Percentiles rank a stretch among this genome's conserved stretches.
Evolutionary conservation across 2,797 vertebrate genomes (phyloP).

Genomic region (Peromyscus attwateri): DNA sequence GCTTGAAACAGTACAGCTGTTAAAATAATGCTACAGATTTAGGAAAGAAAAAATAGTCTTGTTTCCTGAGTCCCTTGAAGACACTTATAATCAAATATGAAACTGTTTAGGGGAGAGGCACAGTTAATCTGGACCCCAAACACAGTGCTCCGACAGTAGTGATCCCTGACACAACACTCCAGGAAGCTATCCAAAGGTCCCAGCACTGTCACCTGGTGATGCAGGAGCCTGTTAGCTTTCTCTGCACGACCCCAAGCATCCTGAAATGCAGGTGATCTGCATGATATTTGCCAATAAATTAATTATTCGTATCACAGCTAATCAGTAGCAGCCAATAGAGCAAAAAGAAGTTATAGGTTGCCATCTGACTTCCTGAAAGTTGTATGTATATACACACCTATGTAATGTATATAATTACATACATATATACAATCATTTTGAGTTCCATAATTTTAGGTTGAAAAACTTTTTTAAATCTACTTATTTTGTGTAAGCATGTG

Average conservation of each 20-base stretch:
- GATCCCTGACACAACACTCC: not conserved
- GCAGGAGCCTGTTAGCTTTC: not conserved
- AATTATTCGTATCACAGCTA: constrained; percentile 1
- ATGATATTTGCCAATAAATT: not conserved
- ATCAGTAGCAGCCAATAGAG: not conserved
- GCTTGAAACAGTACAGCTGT: not conserved
- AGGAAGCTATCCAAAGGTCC: not conserved
- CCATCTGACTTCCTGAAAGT: not conserved
- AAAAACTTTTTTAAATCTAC: too few relatives aligned
- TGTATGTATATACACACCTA: not conserved
- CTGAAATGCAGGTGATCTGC: not conserved
- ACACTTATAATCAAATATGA: not conserved
- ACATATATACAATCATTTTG: not conserved
- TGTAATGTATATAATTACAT: not conserved
- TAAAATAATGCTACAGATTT: not conserved
- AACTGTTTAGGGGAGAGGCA: not conserved
- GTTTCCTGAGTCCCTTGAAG: not conserved
- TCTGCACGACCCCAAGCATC: not conserved
- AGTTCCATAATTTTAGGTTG: not conserved
- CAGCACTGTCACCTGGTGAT: not conserved
- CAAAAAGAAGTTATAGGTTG: not conserved
- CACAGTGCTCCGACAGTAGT: not conserved
- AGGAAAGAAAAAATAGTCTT: not conserved
- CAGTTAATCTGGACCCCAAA: not conserved
- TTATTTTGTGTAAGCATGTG: not conserved